A percentile compares a stretch with the other conserved stretches of the same genome.
Conservation (phyloP, 2,888 invertebrate species). For the Petrophora chlorosata region DNA sequence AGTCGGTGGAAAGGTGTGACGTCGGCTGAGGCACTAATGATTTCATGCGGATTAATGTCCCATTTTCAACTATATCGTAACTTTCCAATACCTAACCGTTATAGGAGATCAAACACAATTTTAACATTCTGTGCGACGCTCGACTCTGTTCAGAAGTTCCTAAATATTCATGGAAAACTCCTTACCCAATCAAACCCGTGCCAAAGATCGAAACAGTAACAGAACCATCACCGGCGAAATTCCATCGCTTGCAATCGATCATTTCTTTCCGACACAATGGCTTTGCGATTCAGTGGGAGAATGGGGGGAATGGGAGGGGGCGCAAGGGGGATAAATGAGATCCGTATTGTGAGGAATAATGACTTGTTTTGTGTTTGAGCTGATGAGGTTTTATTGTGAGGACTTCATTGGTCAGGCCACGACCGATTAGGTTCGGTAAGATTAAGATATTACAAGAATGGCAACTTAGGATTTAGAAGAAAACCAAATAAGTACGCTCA, state of each 20-base stretch:
- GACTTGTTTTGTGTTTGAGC: constrained; percentile 34
- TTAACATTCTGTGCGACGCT: too few species aligned
- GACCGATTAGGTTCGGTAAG: constrained; percentile 8
- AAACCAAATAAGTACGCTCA: too few species aligned
- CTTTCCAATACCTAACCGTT: too few species aligned
- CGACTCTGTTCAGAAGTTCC: too few species aligned
- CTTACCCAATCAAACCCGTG: constrained; percentile 4
- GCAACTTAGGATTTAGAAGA: too few species aligned
- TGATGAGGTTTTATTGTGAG: constrained; percentile 37
- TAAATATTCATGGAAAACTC: too few species aligned
- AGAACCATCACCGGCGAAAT: constrained; percentile 12
- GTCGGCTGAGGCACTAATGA: too few species aligned
- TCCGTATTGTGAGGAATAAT: constrained; percentile 25
- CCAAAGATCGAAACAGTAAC: constrained; percentile 14
- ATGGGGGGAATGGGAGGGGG: too few species aligned
- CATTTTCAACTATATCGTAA: too few species aligned
- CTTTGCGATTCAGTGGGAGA: constrained; percentile 33
- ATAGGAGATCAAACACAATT: too few species aligned
- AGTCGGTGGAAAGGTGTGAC: too few species aligned
- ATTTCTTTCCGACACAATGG: constrained; percentile 34
- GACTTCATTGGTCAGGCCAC: constrained; percentile 10
- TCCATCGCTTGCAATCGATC: constrained; percentile 33
- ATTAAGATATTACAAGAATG: constrained; percentile 11
- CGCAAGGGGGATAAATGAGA: constrained; percentile 20
- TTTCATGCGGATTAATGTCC: too few species aligned